Evolutionary conservation across 2,888 invertebrate genomes (phyloP), one percentile per base, ranked within the genome.

Genomic region (Agrotis clavis): DNA sequence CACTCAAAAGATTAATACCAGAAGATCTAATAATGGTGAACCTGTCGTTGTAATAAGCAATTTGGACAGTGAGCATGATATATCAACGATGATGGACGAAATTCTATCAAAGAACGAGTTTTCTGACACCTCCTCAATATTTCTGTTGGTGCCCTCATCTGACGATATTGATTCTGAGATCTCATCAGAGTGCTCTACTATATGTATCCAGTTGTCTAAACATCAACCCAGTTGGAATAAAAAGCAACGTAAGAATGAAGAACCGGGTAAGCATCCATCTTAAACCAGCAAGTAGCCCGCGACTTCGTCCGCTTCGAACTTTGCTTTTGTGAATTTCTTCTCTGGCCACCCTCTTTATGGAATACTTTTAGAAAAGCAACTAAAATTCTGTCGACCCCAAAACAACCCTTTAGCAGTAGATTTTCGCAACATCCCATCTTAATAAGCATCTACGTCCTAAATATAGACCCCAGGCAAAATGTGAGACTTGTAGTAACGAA

Each of bases 141-240:
- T 89, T 64, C 74, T 93, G 18, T 80, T 92, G 0, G 84, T 93
- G 4, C 86, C 92, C 13, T 67, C 66, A 2, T 86, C 88, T n/a
- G 88, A 90, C 9, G 90, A 90, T 45, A 87, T 88, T 53, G 84
- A 84, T 50, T 77, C 70, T 0, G 61, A 70, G 5, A n/a, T 30
- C 13, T 62, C 66, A 5, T 66, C 63, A 11, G 47, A 63, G 16
- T 30, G 66, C 47, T 80, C 78, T 0, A 67, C 78, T 51, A 60
- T 80, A 56, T 70, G 81, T 48, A 63, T 80, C 14, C 81, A 79
- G 51, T 47, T 69, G 51, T 80, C 76, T 18, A 48, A 80, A 60
- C 63, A 74, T 2, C 50, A 14, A 14, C n/a, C 56, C 0, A 47
- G 54, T 41, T 70, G 76, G 69, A 54, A 66, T 5, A 50, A 56